phyloP scores from a whole-genome alignment of 2,888 invertebrate species.

The Trachelus iudaicus region DNA sequence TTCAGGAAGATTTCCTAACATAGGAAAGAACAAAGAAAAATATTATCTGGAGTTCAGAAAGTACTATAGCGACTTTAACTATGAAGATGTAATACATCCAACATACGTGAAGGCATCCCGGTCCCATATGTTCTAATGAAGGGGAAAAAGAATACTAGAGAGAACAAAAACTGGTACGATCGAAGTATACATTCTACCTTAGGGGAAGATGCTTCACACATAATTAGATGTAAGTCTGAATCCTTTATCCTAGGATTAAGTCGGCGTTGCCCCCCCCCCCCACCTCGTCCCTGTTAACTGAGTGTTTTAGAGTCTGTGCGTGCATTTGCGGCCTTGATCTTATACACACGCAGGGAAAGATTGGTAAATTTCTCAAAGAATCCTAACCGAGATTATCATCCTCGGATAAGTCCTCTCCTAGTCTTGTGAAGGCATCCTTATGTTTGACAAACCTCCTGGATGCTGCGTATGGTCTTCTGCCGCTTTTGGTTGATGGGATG shows the following conservation, averaged over 20 bases:
- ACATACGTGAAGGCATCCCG: neutral
- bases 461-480: neutral
- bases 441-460: conserved; percentile 3
- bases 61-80: neutral
- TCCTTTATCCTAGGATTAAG: neutral
- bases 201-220: neutral
- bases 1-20: neutral
- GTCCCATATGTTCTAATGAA: neutral
- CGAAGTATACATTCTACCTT: neutral
- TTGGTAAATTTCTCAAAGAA: conserved; percentile 6
- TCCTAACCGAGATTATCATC: conserved; percentile 14
- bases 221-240: neutral
- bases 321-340: neutral
- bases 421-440: conserved; percentile 15
- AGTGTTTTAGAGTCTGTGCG: conserved; percentile 40
- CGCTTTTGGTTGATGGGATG: neutral
- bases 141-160: neutral
- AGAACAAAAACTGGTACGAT: neutral
- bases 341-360: neutral
- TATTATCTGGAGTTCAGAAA: neutral
- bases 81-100: neutral
- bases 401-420: conserved; percentile 21
- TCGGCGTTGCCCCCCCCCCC: neutral
- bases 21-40: neutral
- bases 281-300: conserved; percentile 25